phyloP scores from a whole-genome alignment of 1,140 invertebrate species.

The Homarus americanus region DNA sequence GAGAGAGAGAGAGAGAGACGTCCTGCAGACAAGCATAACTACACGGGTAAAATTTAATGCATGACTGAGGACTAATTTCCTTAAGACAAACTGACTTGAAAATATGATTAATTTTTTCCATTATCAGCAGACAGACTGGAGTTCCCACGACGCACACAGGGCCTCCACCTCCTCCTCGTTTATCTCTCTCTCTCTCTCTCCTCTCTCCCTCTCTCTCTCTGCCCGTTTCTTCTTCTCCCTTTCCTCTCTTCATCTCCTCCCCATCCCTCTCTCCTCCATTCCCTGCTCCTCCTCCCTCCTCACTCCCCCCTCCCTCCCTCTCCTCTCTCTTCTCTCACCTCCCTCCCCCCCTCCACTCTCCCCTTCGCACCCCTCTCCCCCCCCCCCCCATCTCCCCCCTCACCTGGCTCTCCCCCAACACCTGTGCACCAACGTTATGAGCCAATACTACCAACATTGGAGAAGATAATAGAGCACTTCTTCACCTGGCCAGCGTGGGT shows the following conservation, averaged over 20 bases:
- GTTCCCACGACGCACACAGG: neutral
- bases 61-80: conserved; percentile 20
- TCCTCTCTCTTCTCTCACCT: neutral
- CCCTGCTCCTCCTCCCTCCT: conserved; percentile 14
- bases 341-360: neutral
- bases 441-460: conserved; percentile 41
- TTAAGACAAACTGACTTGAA: conserved; percentile 28
- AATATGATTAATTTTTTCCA: conserved; percentile 24
- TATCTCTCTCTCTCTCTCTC: neutral
- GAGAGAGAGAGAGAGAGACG: no score
- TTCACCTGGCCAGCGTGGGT: neutral
- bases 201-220: neutral
- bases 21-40: neutral
- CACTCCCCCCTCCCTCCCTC: neutral
- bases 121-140: neutral
- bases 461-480: conserved; percentile 46
- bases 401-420: conserved; percentile 4
- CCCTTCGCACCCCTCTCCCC: neutral
- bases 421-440: conserved; percentile 31
- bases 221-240: neutral
- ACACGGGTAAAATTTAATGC: conserved; percentile 20
- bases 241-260: neutral
- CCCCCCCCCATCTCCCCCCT: conserved; percentile 1
- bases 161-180: no score
- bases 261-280: conserved; percentile 1